Evolutionary conservation across 92 coral and sea anemone genomes (phyloP).

Genomic region (Nematostella vectensis): DNA sequence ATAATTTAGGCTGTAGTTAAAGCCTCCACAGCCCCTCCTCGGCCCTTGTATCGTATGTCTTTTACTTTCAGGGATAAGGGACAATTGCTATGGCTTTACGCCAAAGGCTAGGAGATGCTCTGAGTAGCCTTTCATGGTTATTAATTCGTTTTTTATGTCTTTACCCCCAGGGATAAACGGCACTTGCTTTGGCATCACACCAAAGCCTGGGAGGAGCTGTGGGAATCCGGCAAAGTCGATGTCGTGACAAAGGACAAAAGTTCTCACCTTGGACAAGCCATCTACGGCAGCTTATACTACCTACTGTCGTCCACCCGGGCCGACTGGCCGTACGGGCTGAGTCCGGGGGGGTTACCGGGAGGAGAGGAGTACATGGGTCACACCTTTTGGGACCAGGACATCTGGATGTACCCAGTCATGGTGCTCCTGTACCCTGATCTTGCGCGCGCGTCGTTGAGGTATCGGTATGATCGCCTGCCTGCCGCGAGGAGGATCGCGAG

Average conservation of each 20-base stretch:
- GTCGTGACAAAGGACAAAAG: constrained; percentile 34
- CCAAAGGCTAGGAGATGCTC: too few relatives aligned
- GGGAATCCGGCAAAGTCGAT: constrained; percentile 68
- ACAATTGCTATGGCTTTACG: too few relatives aligned
- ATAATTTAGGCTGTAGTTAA: too few relatives aligned
- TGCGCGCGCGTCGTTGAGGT: constrained; percentile 58
- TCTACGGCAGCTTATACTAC: constrained; percentile 71
- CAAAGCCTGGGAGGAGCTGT: constrained; percentile 70
- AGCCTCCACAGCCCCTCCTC: too few relatives aligned
- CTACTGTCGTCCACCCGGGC: constrained; percentile 72
- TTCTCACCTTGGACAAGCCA: constrained; percentile 59
- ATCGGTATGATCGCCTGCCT: constrained; percentile 69
- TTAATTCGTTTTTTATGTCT: too few relatives aligned
- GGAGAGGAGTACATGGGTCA: constrained; percentile 92
- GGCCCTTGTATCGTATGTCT: too few relatives aligned
- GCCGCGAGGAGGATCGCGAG: constrained; percentile 77
- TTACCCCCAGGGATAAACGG: constrained; percentile 43
- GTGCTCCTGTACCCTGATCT: constrained; percentile 68
- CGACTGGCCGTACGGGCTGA: constrained; percentile 81
- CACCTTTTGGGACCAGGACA: constrained; percentile 87
- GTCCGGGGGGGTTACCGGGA: constrained; percentile 81
- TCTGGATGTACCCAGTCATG: constrained; percentile 84
- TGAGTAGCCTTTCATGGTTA: too few relatives aligned
- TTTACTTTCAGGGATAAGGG: too few relatives aligned
- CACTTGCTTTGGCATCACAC: constrained; percentile 53